These are phyloP conservation scores for Chrysolina americana DNA, from an alignment of 2,888 invertebrate genomes.

Conservation along the genomic window DNA sequence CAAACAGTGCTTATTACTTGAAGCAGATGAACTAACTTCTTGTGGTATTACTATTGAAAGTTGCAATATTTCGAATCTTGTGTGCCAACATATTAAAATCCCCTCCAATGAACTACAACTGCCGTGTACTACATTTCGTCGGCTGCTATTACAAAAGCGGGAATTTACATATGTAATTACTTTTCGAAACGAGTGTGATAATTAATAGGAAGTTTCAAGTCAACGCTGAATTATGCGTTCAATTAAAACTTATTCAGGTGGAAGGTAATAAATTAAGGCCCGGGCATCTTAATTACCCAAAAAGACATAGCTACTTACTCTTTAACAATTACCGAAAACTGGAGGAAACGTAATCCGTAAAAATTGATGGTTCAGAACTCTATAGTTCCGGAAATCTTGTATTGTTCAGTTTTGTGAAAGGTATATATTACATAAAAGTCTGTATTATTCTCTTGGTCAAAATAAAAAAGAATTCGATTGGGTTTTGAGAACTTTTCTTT, in stretches of 20 bases:
- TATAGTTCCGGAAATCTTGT: background rate
- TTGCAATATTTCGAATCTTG: no score
- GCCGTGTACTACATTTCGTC: background rate
- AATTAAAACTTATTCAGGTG: slow-evolving; percentile 40
- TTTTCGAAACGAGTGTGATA: slow-evolving; percentile 25
- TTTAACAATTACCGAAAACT: slow-evolving; percentile 28
- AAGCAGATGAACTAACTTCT: no score
- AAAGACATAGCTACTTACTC: slow-evolving; percentile 33
- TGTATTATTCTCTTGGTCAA: no score
- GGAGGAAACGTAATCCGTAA: slow-evolving; percentile 11
- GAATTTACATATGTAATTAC: slow-evolving; percentile 32
- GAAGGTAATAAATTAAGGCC: slow-evolving; percentile 38
- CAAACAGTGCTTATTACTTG: no score
- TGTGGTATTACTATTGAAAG: no score
- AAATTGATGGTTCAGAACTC: background rate
- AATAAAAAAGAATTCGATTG: background rate
- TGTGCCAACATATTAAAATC: background rate
- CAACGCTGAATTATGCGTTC: slow-evolving; percentile 31
- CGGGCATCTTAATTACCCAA: slow-evolving; percentile 43
- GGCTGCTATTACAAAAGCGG: slow-evolving; percentile 9
- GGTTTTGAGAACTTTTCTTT: background rate
- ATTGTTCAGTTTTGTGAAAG: slow-evolving; percentile 1
- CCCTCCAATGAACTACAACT: background rate
- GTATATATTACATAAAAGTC: background rate
- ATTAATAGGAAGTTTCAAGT: slow-evolving; percentile 26